phyloP scores from a whole-genome alignment of 2,888 invertebrate species.

The Didymodactylos carnosus region DNA sequence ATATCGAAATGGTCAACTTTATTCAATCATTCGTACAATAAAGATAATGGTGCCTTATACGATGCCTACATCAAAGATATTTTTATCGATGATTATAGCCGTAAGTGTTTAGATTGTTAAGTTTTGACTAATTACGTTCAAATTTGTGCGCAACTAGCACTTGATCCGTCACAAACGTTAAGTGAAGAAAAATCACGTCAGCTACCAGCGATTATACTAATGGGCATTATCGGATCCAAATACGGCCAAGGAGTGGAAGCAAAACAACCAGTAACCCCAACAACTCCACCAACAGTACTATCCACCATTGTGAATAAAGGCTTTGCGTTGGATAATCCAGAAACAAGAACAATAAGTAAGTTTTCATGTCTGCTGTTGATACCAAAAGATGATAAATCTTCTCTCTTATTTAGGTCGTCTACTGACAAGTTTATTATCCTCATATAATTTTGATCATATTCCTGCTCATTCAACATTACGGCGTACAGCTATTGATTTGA shows the following conservation, averaged over 20 bases:
- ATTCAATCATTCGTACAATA: not conserved
- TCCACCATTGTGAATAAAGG: conserved; percentile 53
- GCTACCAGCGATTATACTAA: conserved; percentile 79
- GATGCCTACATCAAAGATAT: not conserved
- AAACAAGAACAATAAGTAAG: conserved; percentile 66
- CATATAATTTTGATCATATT: not conserved
- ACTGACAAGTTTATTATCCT: not conserved
- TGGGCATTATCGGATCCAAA: conserved; percentile 92
- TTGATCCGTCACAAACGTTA: conserved; percentile 56
- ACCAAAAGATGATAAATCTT: conserved; percentile 1
- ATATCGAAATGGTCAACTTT: not conserved
- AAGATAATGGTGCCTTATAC: not conserved
- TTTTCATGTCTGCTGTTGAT: conserved; percentile 7
- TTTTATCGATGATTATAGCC: conserved; percentile 31
- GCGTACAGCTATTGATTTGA: conserved; percentile 82
- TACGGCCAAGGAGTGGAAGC: conserved; percentile 76
- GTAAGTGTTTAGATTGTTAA: no score
- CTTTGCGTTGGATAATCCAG: conserved; percentile 57
- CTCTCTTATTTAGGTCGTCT: not conserved
- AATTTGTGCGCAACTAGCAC: no score
- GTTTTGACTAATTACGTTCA: no score
- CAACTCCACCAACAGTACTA: conserved; percentile 38
- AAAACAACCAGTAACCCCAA: conserved; percentile 26
- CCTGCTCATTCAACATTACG: conserved; percentile 43
- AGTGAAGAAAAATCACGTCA: conserved; percentile 76